Base-by-base conservation (phyloP, 1,140 invertebrate species). In the Acromyrmex heyeri region DNA sequence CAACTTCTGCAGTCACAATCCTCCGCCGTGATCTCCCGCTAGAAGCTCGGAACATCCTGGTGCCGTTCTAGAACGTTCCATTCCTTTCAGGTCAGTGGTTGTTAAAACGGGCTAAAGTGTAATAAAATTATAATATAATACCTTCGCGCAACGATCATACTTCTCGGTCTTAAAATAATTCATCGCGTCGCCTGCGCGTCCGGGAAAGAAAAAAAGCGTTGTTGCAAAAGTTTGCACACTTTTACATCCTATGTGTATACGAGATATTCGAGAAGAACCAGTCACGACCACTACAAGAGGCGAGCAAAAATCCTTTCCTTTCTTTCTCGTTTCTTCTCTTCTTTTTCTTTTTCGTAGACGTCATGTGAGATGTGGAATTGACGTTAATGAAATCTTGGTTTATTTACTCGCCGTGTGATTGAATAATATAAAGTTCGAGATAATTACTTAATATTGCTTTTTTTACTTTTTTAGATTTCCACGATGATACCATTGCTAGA, bases 401-500 rank as follows among this genome's bases (percentile, higher is more conserved):
- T 65, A 50, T 53, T 65, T 53, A 73, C 44, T 34, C 12, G 18
- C 27, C 69, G 16, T 10, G 12, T 10, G 55, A 53, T 75, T 8
- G 21, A 14, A 34, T 65, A n/a, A 61, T 59, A 14, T 7, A 21
- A 18, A 14, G 12, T 0, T 44, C 21, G 50, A 6, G 8, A 48
- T 57, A 61, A 82, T 27, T 21, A 12, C 10, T 83, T 30, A 50
- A 83, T 3, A 8, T 44, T 18, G 24, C 7, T 70, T 21, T 53
- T 14, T 30, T 44, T 34, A 14, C 4, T 24, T 12, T 73, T 50
- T 3, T 61, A 87, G 79, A 64, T 73, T 57, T 50, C 21, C 48
- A 87, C 18, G n/a, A 87, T 87, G 86, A 83, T 72, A 38, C 61
- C 27, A 73, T 69, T 8, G 79, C 72, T 83, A 38, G 55, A 64